Conservation (phyloP, 1,140 invertebrate genomes). For the Sitodiplosis mosellana region DNA sequence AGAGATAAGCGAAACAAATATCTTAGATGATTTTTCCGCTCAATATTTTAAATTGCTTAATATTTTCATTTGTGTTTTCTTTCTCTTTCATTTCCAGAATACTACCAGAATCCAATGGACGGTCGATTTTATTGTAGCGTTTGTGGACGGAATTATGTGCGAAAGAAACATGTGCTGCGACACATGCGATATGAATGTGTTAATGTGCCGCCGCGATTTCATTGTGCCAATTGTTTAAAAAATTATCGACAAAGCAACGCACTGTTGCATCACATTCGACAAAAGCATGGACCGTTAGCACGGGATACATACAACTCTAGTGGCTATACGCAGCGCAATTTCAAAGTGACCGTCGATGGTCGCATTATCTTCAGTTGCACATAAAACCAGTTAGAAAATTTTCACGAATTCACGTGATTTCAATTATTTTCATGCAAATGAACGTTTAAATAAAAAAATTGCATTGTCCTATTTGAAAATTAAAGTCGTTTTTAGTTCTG, state of each 20-base stretch:
- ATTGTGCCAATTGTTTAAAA: slow-evolving; percentile 33
- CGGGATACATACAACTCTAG: too few relatives aligned
- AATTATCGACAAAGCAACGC: slow-evolving; percentile 32
- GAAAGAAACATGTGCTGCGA: slow-evolving; percentile 36
- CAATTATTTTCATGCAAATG: too few relatives aligned
- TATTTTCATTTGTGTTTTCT: background rate
- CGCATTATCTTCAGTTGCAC: too few relatives aligned
- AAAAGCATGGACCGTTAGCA: slow-evolving; percentile 10
- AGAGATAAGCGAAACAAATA: too few relatives aligned
- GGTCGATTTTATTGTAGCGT: slow-evolving; percentile 28
- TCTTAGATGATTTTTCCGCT: too few relatives aligned
- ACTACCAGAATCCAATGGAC: background rate
- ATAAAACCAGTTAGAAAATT: too few relatives aligned
- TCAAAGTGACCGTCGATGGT: too few relatives aligned
- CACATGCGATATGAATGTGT: slow-evolving; percentile 39
- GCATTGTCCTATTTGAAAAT: too few relatives aligned
- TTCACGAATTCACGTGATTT: too few relatives aligned
- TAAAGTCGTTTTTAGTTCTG: too few relatives aligned
- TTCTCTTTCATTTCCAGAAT: background rate
- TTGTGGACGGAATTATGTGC: slow-evolving; percentile 37
- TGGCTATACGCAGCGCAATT: too few relatives aligned
- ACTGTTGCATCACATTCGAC: slow-evolving; percentile 28
- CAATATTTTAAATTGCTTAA: background rate
- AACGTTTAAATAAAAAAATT: too few relatives aligned
- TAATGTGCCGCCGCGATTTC: slow-evolving; percentile 37